A percentile compares a stretch with the other conserved stretches of the same genome.
Conservation (phyloP, 1,140 invertebrate genomes). For the Planococcus citri region DNA sequence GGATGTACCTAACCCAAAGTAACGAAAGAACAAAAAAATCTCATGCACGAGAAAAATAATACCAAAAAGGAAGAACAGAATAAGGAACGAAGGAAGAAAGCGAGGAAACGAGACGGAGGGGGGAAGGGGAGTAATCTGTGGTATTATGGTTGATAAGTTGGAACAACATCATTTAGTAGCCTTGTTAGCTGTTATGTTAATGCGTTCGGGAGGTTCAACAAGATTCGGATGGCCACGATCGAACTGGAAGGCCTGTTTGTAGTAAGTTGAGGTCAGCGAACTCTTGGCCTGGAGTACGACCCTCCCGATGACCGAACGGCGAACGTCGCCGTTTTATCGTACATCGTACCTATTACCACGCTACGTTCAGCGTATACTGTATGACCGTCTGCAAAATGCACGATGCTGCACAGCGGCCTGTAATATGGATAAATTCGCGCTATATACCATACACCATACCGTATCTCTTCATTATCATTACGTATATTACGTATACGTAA, state of each 20-base stretch:
- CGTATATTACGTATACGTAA: too few species aligned
- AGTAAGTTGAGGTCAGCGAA: constrained; percentile 8
- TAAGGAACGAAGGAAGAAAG: background rate
- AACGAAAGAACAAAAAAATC: too few species aligned
- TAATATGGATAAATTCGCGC: too few species aligned
- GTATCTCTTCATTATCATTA: too few species aligned
- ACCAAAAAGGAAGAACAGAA: too few species aligned
- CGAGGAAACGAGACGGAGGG: background rate
- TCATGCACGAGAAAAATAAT: too few species aligned
- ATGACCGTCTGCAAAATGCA: too few species aligned
- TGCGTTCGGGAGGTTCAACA: constrained; percentile 15
- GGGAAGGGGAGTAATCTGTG: background rate
- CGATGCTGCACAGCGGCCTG: too few species aligned
- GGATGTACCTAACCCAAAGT: too few species aligned
- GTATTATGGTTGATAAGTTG: constrained; percentile 7
- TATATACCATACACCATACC: too few species aligned
- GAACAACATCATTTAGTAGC: constrained; percentile 8
- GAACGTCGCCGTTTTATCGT: too few species aligned
- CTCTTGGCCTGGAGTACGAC: constrained; percentile 18
- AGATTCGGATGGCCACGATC: constrained; percentile 17
- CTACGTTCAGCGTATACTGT: too few species aligned
- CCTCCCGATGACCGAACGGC: constrained; percentile 13
- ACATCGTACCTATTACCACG: background rate
- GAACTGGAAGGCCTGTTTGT: constrained; percentile 15
- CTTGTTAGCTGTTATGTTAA: constrained; percentile 16